Evolutionary conservation across 1,140 invertebrate genomes (phyloP), one percentile per base, ranked within the genome.

Genomic region (Chymomyza costata): DNA sequence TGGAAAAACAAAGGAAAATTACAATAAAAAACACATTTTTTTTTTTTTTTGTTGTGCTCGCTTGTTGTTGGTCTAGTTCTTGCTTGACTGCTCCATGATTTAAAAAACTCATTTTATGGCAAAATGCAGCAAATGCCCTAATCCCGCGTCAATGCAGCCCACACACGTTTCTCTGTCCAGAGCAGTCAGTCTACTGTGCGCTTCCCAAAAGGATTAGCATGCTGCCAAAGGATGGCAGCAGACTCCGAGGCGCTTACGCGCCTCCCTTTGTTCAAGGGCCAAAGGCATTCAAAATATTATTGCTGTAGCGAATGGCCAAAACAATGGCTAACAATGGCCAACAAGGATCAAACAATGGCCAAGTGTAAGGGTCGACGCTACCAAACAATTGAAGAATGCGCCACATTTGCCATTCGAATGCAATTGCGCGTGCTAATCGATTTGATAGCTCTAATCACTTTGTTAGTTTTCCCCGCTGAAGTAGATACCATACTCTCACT

Each of bases 381-480:
- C n/a, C n/a, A n/a, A n/a, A 68, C 65, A 74, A 74, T 65, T 47
- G 39, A 53, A 49, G 37, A 70, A 78, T 78, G 73, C 67, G 73
- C 60, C 64, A 68, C 55, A 56, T 65, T 65, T 47, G 60, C 50
- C 64, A 80, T 80, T 80, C 53, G 80, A 73, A 53, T 54, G 67
- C 73, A 80, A 80, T 80, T 80, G 73, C 74, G 60, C 74, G 60
- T 50, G 39, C 28, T 81, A 80, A 80, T 80, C 67, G 73, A 68
- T 78, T 78, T 38, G 44, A 34, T 21, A 43, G 15, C 43, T 40
- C 8, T 25, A 3, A 25, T 5, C 8, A 25, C 21, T 3, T 25
- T 25, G 21, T 25, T 25, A 8, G 21, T 25, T 25, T 25, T 25
- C 8, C 21, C 21, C 21, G n/a, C n/a, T n/a, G n/a, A n/a, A n/a